These are phyloP conservation scores for Imbricaverruca yamaguchii DNA, from an alignment of 2,888 invertebrate species.

Conservation along the genomic window DNA sequence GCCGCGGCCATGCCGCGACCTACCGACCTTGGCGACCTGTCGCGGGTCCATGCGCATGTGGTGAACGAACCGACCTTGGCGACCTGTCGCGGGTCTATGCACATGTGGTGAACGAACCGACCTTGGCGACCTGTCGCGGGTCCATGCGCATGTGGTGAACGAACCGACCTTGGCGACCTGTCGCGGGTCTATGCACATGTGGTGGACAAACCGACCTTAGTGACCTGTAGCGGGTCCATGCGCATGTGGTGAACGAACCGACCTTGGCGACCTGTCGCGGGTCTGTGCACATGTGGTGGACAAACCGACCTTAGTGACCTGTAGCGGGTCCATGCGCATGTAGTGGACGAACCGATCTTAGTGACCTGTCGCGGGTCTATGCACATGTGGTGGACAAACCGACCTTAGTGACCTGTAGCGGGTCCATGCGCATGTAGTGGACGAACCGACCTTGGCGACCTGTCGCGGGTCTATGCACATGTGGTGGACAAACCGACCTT, in stretches of 20 bases:
- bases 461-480: slow-evolving; percentile 37
- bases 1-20: slow-evolving; percentile 47
- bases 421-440: slow-evolving; percentile 38
- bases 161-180: slow-evolving; percentile 64
- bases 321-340: slow-evolving; percentile 37
- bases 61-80: slow-evolving; percentile 55
- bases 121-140: slow-evolving; percentile 55
- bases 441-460: slow-evolving; percentile 54
- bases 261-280: slow-evolving; percentile 55
- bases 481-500: slow-evolving; percentile 47
- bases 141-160: slow-evolving; percentile 38
- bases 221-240: slow-evolving; percentile 42
- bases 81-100: slow-evolving; percentile 36
- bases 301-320: slow-evolving; percentile 64
- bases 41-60: slow-evolving; percentile 38
- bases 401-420: slow-evolving; percentile 54
- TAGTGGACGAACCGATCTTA: slow-evolving; percentile 49
- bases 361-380: slow-evolving; percentile 45
- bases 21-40: slow-evolving; percentile 54
- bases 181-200: slow-evolving; percentile 37
- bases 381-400: slow-evolving; percentile 36
- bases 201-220: slow-evolving; percentile 59
- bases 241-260: slow-evolving; percentile 35
- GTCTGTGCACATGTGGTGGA: slow-evolving; percentile 38
- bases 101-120: slow-evolving; percentile 35